These are phyloP conservation scores for Conomelus anceps DNA, from an alignment of 2,888 invertebrate species.

Conservation along the genomic window DNA sequence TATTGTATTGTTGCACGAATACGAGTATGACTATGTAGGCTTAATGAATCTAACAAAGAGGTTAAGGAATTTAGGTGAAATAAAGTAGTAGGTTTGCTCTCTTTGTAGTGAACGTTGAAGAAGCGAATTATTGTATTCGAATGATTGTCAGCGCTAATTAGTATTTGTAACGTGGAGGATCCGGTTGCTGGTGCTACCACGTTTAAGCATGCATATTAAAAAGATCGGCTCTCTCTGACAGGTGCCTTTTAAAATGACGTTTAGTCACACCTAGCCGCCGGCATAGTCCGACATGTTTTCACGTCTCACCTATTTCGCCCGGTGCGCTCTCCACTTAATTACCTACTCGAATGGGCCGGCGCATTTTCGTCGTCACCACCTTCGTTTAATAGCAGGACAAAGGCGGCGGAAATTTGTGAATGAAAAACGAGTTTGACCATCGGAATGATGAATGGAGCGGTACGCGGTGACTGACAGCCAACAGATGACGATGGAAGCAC, in stretches of 20 bases:
- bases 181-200: neutral
- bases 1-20: neutral
- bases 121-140: no score
- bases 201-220: neutral
- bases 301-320: neutral
- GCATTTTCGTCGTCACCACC: neutral
- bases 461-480: neutral
- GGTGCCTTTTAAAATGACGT: neutral
- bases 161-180: neutral
- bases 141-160: no score
- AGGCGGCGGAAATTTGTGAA: neutral
- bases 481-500: neutral
- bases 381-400: neutral
- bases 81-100: no score
- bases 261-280: neutral
- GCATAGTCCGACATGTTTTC: neutral
- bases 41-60: no score
- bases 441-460: neutral
- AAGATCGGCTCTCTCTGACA: neutral
- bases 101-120: no score
- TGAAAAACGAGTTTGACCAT: neutral
- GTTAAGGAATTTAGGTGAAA: no score
- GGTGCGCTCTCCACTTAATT: neutral
- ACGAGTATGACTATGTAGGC: neutral
- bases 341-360: no score